Percentiles rank a stretch among this genome's conserved stretches.
Conservation (phyloP, 2,797 vertebrate genomes). For the Natrix natrix region DNA sequence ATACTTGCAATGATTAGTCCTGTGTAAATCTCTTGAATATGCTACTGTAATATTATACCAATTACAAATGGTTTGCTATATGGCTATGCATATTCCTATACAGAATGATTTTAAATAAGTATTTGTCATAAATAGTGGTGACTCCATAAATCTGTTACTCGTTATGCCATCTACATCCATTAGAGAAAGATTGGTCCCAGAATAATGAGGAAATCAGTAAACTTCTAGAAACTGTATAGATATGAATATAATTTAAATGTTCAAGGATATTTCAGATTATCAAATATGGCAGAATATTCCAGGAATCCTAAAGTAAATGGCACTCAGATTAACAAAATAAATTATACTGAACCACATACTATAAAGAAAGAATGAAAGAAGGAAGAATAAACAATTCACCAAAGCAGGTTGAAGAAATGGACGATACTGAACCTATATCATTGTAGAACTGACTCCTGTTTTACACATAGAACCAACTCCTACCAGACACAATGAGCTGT, state of each 20-base stretch:
- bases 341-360: conserved; percentile 40
- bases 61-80: background rate
- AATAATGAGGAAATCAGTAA: background rate
- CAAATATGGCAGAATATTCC: conserved; percentile 25
- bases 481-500: background rate
- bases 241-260: background rate
- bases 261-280: conserved; percentile 7
- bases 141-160: conserved; percentile 10
- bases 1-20: background rate
- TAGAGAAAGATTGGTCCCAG: fast-evolving
- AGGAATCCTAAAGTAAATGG: conserved; percentile 27
- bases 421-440: background rate
- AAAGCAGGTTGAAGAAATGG: background rate
- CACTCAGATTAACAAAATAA: conserved; percentile 40
- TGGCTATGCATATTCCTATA: background rate
- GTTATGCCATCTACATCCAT: background rate
- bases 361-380: background rate
- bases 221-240: background rate
- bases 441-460: background rate
- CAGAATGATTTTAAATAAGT: background rate
- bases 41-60: background rate
- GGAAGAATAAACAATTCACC: background rate
- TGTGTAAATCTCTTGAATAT: background rate
- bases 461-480: background rate
- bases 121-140: background rate